These are phyloP conservation scores for Xyliphius kryptos DNA, from an alignment of 2,113 vertebrate genomes.

Conservation along the genomic window DNA sequence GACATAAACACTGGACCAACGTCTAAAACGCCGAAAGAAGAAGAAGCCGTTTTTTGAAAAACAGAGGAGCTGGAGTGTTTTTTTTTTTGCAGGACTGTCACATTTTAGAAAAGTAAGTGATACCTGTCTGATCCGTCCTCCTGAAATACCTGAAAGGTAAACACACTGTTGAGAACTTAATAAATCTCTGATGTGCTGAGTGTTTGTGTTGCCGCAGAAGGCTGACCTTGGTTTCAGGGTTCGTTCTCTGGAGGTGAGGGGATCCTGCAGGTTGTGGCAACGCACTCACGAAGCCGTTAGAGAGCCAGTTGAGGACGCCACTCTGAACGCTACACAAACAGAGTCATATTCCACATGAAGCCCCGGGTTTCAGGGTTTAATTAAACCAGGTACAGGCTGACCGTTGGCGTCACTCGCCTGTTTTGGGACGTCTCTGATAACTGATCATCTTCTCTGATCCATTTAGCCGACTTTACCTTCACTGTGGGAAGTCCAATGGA, in stretches of 20 bases:
- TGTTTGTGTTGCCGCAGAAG: neutral
- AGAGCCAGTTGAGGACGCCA: conserved; percentile 64
- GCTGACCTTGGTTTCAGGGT: conserved; percentile 48
- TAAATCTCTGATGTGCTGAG: no score
- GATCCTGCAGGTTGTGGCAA: conserved; percentile 58
- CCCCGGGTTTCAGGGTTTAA: neutral
- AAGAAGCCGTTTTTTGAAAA: no score
- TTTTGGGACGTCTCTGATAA: conserved; percentile 29
- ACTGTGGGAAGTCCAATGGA: conserved; percentile 8
- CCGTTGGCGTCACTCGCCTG: conserved; percentile 15
- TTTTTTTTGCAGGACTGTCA: no score
- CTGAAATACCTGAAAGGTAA: conserved; percentile 13
- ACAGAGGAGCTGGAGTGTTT: no score
- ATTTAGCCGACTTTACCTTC: conserved; percentile 23
- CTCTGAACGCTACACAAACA: conserved; percentile 48
- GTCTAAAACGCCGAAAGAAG: no score
- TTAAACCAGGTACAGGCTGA: neutral
- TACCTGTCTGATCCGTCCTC: conserved; percentile 37
- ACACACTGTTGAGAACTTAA: neutral
- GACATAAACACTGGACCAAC: no score
- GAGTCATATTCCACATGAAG: neutral
- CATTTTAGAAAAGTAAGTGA: neutral
- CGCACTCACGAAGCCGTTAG: conserved; percentile 58
- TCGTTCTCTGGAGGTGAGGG: conserved; percentile 42
- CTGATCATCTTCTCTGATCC: conserved; percentile 22